These are phyloP conservation scores for Oncopeltus fasciatus DNA, from an alignment of 1,140 invertebrate genomes.

Conservation along the genomic window DNA sequence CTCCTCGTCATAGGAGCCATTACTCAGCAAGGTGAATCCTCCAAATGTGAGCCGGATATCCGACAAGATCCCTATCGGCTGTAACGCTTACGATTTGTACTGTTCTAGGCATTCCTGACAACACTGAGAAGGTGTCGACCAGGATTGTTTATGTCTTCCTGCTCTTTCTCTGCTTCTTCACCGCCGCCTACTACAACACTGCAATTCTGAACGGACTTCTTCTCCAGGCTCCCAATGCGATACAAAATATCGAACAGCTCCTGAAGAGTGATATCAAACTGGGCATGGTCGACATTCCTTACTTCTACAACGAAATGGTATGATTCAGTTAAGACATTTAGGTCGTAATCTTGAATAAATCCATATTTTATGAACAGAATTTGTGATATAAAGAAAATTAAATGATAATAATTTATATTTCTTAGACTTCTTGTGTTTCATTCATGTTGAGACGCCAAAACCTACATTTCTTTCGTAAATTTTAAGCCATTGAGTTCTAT, in stretches of 20 bases:
- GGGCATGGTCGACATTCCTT: conserved; percentile 11
- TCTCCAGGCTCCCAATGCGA: conserved; percentile 11
- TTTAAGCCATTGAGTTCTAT: too few species aligned
- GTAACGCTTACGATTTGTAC: background rate
- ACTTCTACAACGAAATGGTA: conserved; percentile 12
- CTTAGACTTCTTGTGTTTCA: too few species aligned
- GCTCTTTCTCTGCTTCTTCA: conserved; percentile 6
- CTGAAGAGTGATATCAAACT: conserved; percentile 13
- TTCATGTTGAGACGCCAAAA: too few species aligned
- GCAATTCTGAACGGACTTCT: conserved; percentile 12
- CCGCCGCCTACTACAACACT: conserved; percentile 10
- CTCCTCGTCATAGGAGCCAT: conserved; percentile 8
- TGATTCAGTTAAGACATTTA: too few species aligned
- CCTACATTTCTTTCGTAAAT: too few species aligned
- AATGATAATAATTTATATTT: too few species aligned
- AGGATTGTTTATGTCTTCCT: conserved; percentile 11
- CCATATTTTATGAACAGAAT: too few species aligned
- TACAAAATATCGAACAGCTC: conserved; percentile 14
- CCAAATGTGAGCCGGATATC: too few species aligned
- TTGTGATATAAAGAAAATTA: too few species aligned
- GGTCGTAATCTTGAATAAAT: too few species aligned
- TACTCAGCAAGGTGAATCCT: conserved; percentile 12
- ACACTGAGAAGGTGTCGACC: conserved; percentile 3
- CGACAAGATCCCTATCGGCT: background rate
- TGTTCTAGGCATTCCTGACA: conserved; percentile 12